Conservation (phyloP, 2,888 invertebrate species). For the Sympetrum striolatum region DNA sequence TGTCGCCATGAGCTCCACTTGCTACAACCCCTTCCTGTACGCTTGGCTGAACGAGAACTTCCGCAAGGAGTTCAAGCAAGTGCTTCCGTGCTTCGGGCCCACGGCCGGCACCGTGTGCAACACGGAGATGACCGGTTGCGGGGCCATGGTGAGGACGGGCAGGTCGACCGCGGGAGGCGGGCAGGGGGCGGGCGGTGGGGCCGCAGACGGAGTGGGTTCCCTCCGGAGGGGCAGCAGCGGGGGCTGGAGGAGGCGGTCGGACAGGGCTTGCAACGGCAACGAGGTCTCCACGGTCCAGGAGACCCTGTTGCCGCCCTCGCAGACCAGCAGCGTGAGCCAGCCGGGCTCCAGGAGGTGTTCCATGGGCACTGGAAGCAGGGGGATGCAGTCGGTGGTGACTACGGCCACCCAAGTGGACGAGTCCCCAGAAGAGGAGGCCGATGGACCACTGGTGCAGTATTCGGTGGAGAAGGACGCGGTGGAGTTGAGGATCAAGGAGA, state of each 20-base stretch:
- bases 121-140: slow-evolving; percentile 4
- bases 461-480: slow-evolving; percentile 29
- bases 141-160: background rate
- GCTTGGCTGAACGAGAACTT: slow-evolving; percentile 97
- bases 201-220: background rate
- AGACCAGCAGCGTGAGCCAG: slow-evolving; percentile 50
- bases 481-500: slow-evolving; percentile 27
- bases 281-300: slow-evolving; percentile 71
- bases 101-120: slow-evolving; percentile 53
- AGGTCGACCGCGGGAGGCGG: background rate
- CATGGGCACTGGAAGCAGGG: slow-evolving; percentile 57
- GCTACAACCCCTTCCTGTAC: slow-evolving; percentile 93
- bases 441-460: slow-evolving; percentile 16
- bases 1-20: slow-evolving; percentile 91
- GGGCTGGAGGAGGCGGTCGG: slow-evolving; percentile 66
- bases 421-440: slow-evolving; percentile 55
- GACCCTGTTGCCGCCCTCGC: slow-evolving; percentile 63
- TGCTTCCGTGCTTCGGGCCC: slow-evolving; percentile 68
- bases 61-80: slow-evolving; percentile 85
- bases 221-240: slow-evolving; percentile 65
- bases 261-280: slow-evolving; percentile 77
- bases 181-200: background rate
- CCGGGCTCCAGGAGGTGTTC: slow-evolving; percentile 18
- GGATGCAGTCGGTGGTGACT: slow-evolving; percentile 66
- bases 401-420: slow-evolving; percentile 57